phyloP scores from a whole-genome alignment of 2,113 vertebrate species.

The Pollachius pollachius region DNA sequence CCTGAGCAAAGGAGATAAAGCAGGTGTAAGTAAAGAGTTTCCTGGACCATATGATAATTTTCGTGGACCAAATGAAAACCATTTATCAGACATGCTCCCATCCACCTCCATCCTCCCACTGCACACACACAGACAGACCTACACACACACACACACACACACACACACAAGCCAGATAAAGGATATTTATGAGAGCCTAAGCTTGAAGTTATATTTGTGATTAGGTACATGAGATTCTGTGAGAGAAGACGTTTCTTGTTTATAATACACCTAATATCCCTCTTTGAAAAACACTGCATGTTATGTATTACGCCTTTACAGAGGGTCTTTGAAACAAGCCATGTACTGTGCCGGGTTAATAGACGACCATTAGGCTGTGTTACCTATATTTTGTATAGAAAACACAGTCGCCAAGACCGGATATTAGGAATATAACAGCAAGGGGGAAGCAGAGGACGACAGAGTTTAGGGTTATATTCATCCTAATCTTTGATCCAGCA shows the following conservation, averaged over 20 bases:
- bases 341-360: neutral
- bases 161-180: conserved; percentile 30
- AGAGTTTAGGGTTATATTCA: no score
- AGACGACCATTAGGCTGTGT: no score
- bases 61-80: conserved; percentile 57
- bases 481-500: no score
- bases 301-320: no score
- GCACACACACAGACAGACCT: neutral
- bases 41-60: conserved; percentile 53
- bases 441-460: no score
- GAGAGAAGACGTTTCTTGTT: conserved; percentile 22
- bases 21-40: conserved; percentile 57
- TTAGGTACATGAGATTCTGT: conserved; percentile 50
- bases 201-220: conserved; percentile 47
- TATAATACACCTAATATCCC: no score
- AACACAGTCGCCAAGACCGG: no score
- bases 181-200: conserved; percentile 27
- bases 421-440: no score
- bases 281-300: no score
- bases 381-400: no score
- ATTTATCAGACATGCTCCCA: conserved; percentile 56
- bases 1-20: conserved; percentile 57
- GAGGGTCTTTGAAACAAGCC: no score
- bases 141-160: conserved; percentile 27
- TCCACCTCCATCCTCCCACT: conserved; percentile 4